phyloP scores from a whole-genome alignment of 2,888 invertebrate genomes.

The Caenorhabditis afra region DNA sequence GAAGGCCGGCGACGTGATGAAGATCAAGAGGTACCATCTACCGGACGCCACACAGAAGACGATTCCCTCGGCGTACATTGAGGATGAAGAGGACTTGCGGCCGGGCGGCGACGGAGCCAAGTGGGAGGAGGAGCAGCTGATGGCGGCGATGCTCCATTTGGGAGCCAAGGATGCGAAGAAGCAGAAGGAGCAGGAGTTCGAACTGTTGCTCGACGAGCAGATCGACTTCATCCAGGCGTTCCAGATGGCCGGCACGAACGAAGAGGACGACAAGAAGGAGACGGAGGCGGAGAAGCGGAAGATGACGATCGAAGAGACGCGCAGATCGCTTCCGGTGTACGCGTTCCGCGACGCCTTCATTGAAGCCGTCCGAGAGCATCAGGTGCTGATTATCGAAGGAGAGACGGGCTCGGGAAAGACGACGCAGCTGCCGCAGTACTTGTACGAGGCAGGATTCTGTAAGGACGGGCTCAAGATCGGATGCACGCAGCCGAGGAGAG shows the following conservation, averaged over 20 bases:
- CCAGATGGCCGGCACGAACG: constrained; percentile 82
- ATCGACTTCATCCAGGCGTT: constrained; percentile 93
- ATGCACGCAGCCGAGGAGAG: constrained; percentile 97
- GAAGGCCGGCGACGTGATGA: constrained; percentile 92
- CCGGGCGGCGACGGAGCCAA: constrained; percentile 65
- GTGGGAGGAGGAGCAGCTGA: constrained; percentile 68
- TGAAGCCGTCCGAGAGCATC: constrained; percentile 88
- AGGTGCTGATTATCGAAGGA: constrained; percentile 83
- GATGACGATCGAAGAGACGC: constrained; percentile 90
- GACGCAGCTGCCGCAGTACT: constrained; percentile 84
- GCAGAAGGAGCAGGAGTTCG: constrained; percentile 86
- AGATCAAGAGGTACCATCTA: constrained; percentile 86
- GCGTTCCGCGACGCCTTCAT: constrained; percentile 92
- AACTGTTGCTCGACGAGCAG: constrained; percentile 92
- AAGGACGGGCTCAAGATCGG: constrained; percentile 90
- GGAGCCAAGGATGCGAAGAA: constrained; percentile 68
- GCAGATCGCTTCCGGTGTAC: constrained; percentile 93
- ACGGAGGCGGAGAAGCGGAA: constrained; percentile 75
- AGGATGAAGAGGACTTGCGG: constrained; percentile 72
- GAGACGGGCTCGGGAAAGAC: constrained; percentile 85
- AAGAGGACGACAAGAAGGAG: constrained; percentile 68
- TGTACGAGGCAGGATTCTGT: constrained; percentile 83
- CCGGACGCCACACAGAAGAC: constrained; percentile 72
- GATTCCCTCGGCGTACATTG: constrained; percentile 69
- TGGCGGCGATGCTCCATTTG: constrained; percentile 56